These are phyloP conservation scores for Conus betulinus DNA, from an alignment of 1,140 invertebrate species.

Conservation along the genomic window DNA sequence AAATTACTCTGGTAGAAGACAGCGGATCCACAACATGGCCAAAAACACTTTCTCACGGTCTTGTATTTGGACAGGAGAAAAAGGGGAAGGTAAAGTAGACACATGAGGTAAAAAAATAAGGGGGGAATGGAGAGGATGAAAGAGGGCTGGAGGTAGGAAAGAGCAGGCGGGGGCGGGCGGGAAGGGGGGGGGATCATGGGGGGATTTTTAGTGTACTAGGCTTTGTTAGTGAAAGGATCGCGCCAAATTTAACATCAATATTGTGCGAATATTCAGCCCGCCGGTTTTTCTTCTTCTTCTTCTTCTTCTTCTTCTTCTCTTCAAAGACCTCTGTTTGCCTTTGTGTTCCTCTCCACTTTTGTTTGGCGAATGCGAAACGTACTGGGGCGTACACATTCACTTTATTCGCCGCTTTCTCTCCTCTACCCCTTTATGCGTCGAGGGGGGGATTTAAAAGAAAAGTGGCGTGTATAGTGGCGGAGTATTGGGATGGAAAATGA, in stretches of 20 bases:
- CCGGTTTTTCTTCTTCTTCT: background rate
- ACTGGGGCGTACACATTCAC: background rate
- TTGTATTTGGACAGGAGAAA: no score
- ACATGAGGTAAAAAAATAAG: background rate
- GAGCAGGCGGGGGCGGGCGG: background rate
- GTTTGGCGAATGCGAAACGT: background rate
- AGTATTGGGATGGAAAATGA: background rate
- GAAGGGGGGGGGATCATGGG: background rate
- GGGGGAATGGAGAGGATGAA: background rate
- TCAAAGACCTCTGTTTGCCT: background rate
- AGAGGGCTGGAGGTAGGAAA: background rate
- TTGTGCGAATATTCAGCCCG: background rate
- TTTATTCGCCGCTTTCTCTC: background rate
- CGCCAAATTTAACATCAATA: slow-evolving; percentile 6
- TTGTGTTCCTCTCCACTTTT: background rate
- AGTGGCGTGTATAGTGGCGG: background rate
- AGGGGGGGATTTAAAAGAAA: background rate
- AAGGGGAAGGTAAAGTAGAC: no score
- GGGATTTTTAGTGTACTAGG: background rate
- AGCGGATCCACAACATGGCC: no score
- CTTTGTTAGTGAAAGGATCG: background rate
- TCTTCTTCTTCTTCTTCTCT: background rate
- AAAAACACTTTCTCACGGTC: background rate
- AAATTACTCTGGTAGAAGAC: no score
- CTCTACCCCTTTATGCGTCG: background rate